phyloP scores from a whole-genome alignment of 2,113 vertebrate genomes.

The Myanophis thanlyinensis region DNA sequence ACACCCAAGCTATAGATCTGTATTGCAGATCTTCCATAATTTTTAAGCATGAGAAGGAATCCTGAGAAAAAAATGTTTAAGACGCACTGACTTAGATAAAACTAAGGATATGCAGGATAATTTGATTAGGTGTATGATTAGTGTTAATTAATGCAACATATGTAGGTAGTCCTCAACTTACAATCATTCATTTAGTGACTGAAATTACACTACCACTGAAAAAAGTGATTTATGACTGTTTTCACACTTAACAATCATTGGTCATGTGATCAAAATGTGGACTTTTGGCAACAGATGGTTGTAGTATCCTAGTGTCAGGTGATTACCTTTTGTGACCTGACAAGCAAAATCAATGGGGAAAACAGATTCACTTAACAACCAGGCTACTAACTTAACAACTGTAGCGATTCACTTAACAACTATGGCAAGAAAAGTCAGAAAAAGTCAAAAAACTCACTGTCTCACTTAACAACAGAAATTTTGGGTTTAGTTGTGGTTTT shows the following conservation, averaged over 20 bases:
- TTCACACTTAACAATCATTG: neutral
- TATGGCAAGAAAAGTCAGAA: too few species aligned
- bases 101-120: neutral
- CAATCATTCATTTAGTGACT: neutral
- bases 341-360: too few species aligned
- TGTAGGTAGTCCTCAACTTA: neutral
- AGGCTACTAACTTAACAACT: too few species aligned
- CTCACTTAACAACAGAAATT: too few species aligned
- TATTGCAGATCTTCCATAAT: neutral
- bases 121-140: neutral
- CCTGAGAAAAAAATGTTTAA: neutral
- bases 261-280: neutral
- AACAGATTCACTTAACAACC: too few species aligned
- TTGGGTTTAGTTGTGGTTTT: too few species aligned
- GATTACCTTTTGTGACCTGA: too few species aligned
- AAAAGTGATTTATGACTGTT: neutral
- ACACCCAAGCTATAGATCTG: too few species aligned
- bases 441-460: too few species aligned
- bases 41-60: neutral
- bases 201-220: neutral
- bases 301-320: too few species aligned
- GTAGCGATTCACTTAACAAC: too few species aligned
- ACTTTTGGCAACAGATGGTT: neutral
- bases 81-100: neutral
- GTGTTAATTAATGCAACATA: neutral